phyloP scores from a whole-genome alignment of 1,140 invertebrate genomes.

The Neuroterus valhalla region DNA sequence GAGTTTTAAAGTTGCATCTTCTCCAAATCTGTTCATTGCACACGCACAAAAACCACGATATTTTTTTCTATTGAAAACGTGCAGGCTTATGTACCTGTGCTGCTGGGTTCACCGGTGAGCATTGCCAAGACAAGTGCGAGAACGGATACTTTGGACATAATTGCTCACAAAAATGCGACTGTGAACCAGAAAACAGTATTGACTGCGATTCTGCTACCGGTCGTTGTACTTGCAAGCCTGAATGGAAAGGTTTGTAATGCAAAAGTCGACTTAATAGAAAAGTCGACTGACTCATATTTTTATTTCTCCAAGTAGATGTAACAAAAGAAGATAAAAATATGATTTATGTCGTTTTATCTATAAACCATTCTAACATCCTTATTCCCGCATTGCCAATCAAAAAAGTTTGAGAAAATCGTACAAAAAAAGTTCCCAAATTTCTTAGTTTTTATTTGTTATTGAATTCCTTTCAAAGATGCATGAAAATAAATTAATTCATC shows the following conservation, averaged over 20 bases:
- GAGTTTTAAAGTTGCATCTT: slow-evolving; percentile 14
- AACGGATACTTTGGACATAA: slow-evolving; percentile 82
- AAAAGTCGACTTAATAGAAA: slow-evolving; percentile 31
- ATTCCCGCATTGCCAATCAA: no score
- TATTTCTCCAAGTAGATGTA: background rate
- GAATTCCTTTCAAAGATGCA: no score
- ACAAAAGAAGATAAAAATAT: no score
- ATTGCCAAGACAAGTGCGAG: slow-evolving; percentile 86
- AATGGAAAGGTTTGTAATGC: slow-evolving; percentile 82
- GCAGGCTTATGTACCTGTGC: slow-evolving; percentile 90
- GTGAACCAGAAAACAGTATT: slow-evolving; percentile 80
- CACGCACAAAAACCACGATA: slow-evolving; percentile 43
- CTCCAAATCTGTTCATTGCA: slow-evolving; percentile 42
- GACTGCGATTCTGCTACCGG: slow-evolving; percentile 89
- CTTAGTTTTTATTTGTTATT: no score
- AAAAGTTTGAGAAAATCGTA: no score
- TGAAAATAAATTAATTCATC: no score
- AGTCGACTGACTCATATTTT: background rate
- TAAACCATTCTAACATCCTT: no score
- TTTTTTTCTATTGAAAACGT: slow-evolving; percentile 50
- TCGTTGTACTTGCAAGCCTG: slow-evolving; percentile 86
- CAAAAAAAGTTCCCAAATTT: no score
- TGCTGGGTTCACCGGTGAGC: slow-evolving; percentile 87
- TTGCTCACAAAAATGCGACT: slow-evolving; percentile 85
- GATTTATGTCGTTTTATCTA: no score